A percentile compares a stretch with the other conserved stretches of the same genome.
phyloP scores from a whole-genome alignment of 2,888 invertebrate genomes.

The Leucania comma region DNA sequence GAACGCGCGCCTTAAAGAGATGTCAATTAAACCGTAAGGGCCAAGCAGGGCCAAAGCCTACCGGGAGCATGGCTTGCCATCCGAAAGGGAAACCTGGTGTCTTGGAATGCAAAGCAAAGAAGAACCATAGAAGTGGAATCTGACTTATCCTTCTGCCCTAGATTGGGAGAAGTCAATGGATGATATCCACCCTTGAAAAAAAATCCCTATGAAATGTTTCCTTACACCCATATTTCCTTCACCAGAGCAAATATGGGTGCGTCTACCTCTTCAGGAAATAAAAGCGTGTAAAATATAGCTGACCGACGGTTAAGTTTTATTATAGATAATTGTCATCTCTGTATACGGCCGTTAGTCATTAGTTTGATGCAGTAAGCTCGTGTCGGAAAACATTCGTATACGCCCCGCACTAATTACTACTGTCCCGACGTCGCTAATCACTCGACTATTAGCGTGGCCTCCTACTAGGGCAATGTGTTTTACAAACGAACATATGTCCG shows the following conservation, averaged over 20 bases:
- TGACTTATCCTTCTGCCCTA: too few species aligned
- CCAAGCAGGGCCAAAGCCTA: too few species aligned
- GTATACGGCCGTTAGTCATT: constrained; percentile 29
- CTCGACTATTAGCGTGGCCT: constrained; percentile 49
- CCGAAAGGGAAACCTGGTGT: too few species aligned
- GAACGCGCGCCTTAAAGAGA: too few species aligned
- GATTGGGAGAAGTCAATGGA: too few species aligned
- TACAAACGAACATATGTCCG: constrained; percentile 16
- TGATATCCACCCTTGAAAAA: too few species aligned
- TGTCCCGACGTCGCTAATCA: constrained; percentile 56
- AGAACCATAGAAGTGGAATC: too few species aligned
- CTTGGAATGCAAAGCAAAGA: too few species aligned
- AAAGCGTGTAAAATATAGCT: background rate
- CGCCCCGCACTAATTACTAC: constrained; percentile 54
- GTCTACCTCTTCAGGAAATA: background rate
- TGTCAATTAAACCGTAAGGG: too few species aligned
- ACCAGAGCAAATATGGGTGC: background rate
- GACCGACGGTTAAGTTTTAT: background rate
- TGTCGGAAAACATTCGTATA: constrained; percentile 55
- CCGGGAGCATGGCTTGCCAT: too few species aligned
- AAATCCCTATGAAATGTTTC: too few species aligned
- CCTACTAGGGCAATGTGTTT: constrained; percentile 36
- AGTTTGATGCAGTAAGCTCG: constrained; percentile 41
- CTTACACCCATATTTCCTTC: too few species aligned
- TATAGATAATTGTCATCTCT: constrained; percentile 36